A percentile compares a stretch with the other conserved stretches of the same genome.
Conservation (phyloP, 2,113 vertebrate species). For the Sapajus apella region DNA sequence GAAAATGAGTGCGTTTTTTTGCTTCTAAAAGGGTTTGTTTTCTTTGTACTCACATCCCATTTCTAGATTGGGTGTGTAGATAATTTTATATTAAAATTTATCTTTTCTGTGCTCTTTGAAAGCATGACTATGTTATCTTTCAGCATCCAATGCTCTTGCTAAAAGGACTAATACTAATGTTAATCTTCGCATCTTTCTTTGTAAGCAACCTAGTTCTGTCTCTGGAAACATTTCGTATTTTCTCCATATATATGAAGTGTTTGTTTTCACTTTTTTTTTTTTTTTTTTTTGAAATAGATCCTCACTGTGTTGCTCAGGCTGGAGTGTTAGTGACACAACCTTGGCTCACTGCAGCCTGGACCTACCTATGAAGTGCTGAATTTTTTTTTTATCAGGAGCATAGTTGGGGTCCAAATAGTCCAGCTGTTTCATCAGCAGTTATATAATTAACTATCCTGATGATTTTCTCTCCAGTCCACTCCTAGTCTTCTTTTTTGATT, state of each 20-base stretch:
- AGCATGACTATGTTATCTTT: not conserved
- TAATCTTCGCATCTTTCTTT: not conserved
- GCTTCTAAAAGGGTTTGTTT: not conserved
- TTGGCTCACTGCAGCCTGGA: too few species aligned
- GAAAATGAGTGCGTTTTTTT: not conserved
- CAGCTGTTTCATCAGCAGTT: not conserved
- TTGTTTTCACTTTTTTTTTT: not conserved
- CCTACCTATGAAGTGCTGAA: not conserved
- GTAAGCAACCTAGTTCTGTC: not conserved
- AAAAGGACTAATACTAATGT: too few species aligned
- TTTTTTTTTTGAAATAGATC: too few species aligned
- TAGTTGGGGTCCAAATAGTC: not conserved
- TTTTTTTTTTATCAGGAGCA: not conserved
- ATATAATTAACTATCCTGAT: not conserved
- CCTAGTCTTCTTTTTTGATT: not conserved
- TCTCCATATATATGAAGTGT: not conserved
- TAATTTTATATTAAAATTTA: not conserved
- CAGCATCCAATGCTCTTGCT: not conserved
- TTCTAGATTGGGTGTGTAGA: not conserved
- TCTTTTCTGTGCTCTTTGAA: not conserved
- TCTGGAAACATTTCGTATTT: not conserved
- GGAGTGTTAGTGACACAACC: too few species aligned
- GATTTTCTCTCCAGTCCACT: too few species aligned
- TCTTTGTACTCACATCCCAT: not conserved
- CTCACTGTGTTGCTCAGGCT: too few species aligned